A percentile compares a stretch with the other conserved stretches of the same genome.
phyloP scores from a whole-genome alignment of 2,888 invertebrate species.

The Ceratothoa steindachneri region DNA sequence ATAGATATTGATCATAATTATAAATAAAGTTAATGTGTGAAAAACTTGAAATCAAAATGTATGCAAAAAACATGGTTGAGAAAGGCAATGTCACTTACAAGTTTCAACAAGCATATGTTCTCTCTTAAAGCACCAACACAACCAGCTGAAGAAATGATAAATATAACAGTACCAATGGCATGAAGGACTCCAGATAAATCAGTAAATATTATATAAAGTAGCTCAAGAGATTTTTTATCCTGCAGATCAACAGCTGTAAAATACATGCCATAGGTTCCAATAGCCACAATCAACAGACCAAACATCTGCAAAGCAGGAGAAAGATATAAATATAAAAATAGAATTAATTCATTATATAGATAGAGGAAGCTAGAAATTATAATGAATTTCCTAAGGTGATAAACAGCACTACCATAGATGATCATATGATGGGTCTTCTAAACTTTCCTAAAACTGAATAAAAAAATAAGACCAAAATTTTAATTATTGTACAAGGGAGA shows the following conservation, averaged over 20 bases:
- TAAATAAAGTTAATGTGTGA: too few relatives aligned
- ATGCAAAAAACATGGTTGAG: too few relatives aligned
- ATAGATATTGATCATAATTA: too few relatives aligned
- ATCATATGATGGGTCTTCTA: too few relatives aligned
- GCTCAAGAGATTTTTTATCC: conserved; percentile 48
- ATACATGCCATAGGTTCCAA: conserved; percentile 41
- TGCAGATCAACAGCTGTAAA: conserved; percentile 42
- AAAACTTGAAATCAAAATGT: too few relatives aligned
- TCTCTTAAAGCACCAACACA: conserved; percentile 56
- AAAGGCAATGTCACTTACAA: conserved; percentile 47
- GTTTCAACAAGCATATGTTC: conserved; percentile 53
- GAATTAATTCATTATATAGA: background rate
- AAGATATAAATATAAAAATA: background rate
- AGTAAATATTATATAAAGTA: conserved; percentile 53
- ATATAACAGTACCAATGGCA: conserved; percentile 53
- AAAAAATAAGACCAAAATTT: too few relatives aligned
- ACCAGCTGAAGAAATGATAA: conserved; percentile 54
- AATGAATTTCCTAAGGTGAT: too few relatives aligned
- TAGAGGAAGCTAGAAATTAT: background rate
- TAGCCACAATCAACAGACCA: conserved; percentile 31
- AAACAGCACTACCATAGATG: background rate
- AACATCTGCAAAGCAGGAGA: conserved; percentile 30
- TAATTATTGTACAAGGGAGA: too few relatives aligned
- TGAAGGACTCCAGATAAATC: conserved; percentile 54
- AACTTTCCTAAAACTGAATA: too few relatives aligned